Base-by-base conservation (phyloP, 2,888 invertebrate genomes). In the Luperina nickerlii region DNA sequence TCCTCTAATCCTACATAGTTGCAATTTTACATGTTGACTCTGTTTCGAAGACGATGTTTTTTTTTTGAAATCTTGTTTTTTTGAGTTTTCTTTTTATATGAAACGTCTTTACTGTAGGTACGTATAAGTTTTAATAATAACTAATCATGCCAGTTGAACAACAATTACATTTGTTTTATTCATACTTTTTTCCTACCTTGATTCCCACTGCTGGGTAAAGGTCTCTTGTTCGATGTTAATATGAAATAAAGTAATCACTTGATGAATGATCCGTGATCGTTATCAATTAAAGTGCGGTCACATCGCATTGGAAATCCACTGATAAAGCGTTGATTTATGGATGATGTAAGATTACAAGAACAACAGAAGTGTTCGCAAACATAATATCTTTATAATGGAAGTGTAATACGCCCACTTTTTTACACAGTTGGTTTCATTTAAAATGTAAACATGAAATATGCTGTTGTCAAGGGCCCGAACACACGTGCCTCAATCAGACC, bases 311-410 rank as follows among this genome's bases (percentile, higher is more conserved):
- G n/a, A 51, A 57, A 54, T 27, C 51, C 20, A 18, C 24, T 24
- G 72, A 82, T 83, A 77, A 78, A 4, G 15, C 27, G 8, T 66
- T 70, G 38, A 70, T 82, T 78, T 66, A 68, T 83, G 15, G 24
- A 32, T 45, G 32, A n/a, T 27, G 5, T 42, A 45, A 63, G 45
- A 80, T 80, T 69, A 69, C 20, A 24, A 18, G 27, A 51, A 38
- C 9, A 32, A 63, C 18, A 45, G 2, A 65, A 54, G 8, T 63
- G 13, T 81, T 51, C 62, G 38, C 20, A 71, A 79, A 38, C 48
- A 51, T 32, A 38, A 76, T 63, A 1, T 20, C 3, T 38, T 4
- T 8, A 27, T 75, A 20, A 20, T 15, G 32, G 45, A 63, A 57
- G 48, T 62, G 48, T 82, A 42, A 51, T n/a, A 42, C 57, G 51